Base-by-base conservation (phyloP, 2,888 invertebrate genomes). In the Drosophila meridionalis region DNA sequence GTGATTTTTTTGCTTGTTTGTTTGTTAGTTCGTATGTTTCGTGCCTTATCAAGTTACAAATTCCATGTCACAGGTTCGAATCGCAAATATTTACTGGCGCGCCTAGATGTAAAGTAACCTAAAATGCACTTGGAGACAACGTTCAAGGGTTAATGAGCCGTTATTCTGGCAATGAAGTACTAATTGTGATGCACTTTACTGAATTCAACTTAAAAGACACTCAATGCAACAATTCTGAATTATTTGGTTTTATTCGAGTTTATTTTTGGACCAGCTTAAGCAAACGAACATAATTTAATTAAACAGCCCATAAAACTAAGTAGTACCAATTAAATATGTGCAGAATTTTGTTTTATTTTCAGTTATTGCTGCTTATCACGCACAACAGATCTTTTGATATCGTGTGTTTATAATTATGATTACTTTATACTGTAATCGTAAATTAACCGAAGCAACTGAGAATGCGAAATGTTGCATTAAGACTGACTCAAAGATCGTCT, bases 401-500 rank as follows among this genome's bases (percentile, higher is more conserved):
- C 30, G 26, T 8, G 0, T 0, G 5, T 26, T 47, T 9, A 12
- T 20, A 20, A 20, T 60, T 40, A 20, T 20, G 20, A 32, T 48
- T 20, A 40, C 30, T 26, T 20, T 45, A 6, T 30, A 47, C 34
- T 34, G 5, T 28, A 28, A 8, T 36, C 14, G 45, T n/a, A 42
- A 57, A 30, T 66, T 2, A 48, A 74, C 30, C 7, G 34, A 45
- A 66, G 56, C 61, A 67, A 56, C 63, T 67, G 48, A 30, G 40
- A 65, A 45, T 63, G 56, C 64, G 63, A 56, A 60, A 69, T 52
- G 61, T 76, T 63, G 75, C 69, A 57, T 50, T 56, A 59, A 74
- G 79, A 87, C 87, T 87, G 83, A 85, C 53, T 65, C 65, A 30
- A 62, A 71, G 76, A 80, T 80, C 77, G 76, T 62, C 47, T 59